Conservation (phyloP, 1,140 invertebrate genomes). For the Tetragnatha versicolor region DNA sequence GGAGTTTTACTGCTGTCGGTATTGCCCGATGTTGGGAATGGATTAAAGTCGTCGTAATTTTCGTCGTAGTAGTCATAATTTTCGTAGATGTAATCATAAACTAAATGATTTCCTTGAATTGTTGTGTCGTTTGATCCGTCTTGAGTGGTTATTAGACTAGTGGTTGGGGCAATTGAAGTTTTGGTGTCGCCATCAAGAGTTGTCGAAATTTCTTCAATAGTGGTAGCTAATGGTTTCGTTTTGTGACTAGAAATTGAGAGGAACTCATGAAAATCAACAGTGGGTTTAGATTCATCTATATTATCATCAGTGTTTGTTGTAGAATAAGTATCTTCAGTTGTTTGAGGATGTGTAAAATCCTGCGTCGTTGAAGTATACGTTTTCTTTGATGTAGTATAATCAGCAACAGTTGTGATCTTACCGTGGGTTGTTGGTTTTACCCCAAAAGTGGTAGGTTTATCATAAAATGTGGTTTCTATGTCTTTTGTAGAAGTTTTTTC, state of each 20-base stretch:
- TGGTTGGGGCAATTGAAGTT: not conserved
- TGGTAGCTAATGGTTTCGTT: no score
- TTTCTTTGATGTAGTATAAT: no score
- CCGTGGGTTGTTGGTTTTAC: no score
- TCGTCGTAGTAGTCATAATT: slow-evolving; percentile 46
- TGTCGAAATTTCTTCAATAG: not conserved
- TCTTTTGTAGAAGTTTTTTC: no score
- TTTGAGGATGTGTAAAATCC: not conserved
- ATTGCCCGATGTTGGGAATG: not conserved
- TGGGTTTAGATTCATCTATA: no score
- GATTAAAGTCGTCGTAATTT: not conserved
- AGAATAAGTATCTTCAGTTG: not conserved
- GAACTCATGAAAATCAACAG: no score
- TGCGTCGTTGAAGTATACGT: no score
- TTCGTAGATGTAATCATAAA: slow-evolving; percentile 32
- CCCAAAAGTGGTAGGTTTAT: no score
- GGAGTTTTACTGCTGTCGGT: not conserved
- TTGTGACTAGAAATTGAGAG: not conserved
- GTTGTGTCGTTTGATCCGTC: not conserved
- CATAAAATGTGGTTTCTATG: no score
- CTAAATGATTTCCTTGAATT: slow-evolving; percentile 12
- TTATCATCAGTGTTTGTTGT: not conserved
- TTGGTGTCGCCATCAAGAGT: not conserved
- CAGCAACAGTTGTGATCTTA: no score
- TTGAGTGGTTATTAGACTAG: not conserved